phyloP scores from a whole-genome alignment of 2,888 invertebrate genomes.

The Cynaeus angustus region DNA sequence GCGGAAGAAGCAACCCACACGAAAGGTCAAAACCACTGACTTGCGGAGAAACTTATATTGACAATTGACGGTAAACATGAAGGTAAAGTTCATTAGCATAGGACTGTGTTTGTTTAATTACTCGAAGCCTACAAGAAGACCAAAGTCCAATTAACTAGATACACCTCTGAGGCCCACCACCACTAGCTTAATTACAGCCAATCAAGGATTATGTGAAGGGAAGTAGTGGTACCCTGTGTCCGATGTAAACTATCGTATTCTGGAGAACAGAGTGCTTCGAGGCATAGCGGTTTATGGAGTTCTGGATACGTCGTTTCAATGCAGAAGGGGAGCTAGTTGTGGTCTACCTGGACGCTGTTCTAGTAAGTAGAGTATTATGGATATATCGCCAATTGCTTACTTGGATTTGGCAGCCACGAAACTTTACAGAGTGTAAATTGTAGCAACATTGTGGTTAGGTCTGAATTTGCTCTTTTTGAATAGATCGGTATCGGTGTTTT shows the following conservation, averaged over 20 bases:
- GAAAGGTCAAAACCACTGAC: constrained; percentile 40
- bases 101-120: constrained; percentile 61
- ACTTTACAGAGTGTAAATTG: too few relatives aligned
- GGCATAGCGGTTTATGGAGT: constrained; percentile 23
- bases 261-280: constrained; percentile 13
- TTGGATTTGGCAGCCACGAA: too few relatives aligned
- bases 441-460: too few relatives aligned
- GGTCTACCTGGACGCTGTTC: constrained; percentile 6
- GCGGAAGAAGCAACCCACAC: constrained; percentile 32
- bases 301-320: constrained; percentile 4
- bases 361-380: not conserved
- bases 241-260: constrained; percentile 47
- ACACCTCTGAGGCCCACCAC: constrained; percentile 59
- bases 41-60: constrained; percentile 47
- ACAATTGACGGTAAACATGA: constrained; percentile 51
- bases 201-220: constrained; percentile 55
- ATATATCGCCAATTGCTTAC: too few relatives aligned
- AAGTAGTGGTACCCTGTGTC: constrained; percentile 39
- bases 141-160: constrained; percentile 59
- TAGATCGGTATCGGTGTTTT: too few relatives aligned
- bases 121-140: constrained; percentile 57
- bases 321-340: not conserved
- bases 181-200: constrained; percentile 58
- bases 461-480: too few relatives aligned
- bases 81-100: constrained; percentile 59